Evolutionary conservation across 2,888 invertebrate species (phyloP).

Genomic region (Uropetala carovei): DNA sequence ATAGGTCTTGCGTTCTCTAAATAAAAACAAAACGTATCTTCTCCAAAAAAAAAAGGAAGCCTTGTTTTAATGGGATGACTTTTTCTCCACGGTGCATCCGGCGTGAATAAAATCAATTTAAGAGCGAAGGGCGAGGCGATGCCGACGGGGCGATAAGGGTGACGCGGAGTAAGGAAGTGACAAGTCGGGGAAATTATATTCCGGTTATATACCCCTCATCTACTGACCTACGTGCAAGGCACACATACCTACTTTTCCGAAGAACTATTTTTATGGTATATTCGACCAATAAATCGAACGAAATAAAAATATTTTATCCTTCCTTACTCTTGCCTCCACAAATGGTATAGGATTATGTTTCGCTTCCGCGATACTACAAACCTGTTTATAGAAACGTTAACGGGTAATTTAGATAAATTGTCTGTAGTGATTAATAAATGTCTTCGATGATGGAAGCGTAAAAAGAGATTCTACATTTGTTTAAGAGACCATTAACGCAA

Average conservation of each 20-base stretch:
- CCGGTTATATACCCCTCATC: background rate
- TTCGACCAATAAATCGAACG: background rate
- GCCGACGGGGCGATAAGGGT: background rate
- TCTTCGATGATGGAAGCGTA: background rate
- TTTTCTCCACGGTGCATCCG: too few species aligned
- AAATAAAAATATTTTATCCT: conserved; percentile 4
- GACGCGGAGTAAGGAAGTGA: background rate
- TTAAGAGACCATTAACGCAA: background rate
- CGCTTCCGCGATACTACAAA: background rate
- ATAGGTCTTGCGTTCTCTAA: too few species aligned
- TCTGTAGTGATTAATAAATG: background rate
- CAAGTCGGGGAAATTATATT: conserved; percentile 13
- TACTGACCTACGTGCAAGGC: background rate
- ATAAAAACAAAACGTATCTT: too few species aligned
- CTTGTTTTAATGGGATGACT: too few species aligned
- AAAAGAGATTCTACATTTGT: background rate
- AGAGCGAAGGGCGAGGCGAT: background rate
- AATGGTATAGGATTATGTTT: too few species aligned
- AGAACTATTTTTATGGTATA: background rate
- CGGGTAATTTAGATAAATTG: background rate
- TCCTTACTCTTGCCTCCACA: too few species aligned
- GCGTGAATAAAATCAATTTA: too few species aligned
- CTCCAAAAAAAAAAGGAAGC: too few species aligned
- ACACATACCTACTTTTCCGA: conserved; percentile 26
- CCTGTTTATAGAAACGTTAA: background rate